A percentile compares a stretch with the other conserved stretches of the same genome.
Conservation (phyloP, 2,113 vertebrate species). For the Pelecanoides urinatrix region DNA sequence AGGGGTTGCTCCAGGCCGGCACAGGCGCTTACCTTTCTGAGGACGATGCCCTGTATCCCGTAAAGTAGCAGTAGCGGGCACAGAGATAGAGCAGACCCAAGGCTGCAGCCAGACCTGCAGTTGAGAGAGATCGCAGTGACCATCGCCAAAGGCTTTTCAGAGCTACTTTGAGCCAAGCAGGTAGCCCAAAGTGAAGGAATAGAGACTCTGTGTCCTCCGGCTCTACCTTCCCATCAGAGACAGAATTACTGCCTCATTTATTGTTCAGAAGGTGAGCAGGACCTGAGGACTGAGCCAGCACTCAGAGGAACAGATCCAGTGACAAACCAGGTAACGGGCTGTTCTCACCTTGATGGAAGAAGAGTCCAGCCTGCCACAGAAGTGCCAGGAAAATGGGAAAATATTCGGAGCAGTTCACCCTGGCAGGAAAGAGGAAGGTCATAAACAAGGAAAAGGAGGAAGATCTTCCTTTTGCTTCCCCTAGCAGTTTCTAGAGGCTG, state of each 20-base stretch:
- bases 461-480: background rate
- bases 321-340: background rate
- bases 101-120: slow-evolving; percentile 75
- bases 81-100: slow-evolving; percentile 84
- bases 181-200: background rate
- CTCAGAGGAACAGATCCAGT: background rate
- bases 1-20: background rate
- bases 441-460: background rate
- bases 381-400: slow-evolving; percentile 87
- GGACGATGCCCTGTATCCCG: slow-evolving; percentile 77
- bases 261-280: background rate
- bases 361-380: slow-evolving; percentile 88
- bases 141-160: background rate
- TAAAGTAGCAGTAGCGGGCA: slow-evolving; percentile 83
- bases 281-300: background rate
- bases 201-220: background rate
- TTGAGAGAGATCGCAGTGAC: background rate
- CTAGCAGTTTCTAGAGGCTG: background rate
- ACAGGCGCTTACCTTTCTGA: slow-evolving; percentile 75
- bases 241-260: background rate
- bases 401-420: slow-evolving; percentile 89
- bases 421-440: slow-evolving; percentile 42
- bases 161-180: background rate
- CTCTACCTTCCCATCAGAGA: background rate
- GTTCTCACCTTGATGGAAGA: slow-evolving; percentile 84